Conservation (phyloP, 2,797 vertebrate species). For the Tinamus major region DNA sequence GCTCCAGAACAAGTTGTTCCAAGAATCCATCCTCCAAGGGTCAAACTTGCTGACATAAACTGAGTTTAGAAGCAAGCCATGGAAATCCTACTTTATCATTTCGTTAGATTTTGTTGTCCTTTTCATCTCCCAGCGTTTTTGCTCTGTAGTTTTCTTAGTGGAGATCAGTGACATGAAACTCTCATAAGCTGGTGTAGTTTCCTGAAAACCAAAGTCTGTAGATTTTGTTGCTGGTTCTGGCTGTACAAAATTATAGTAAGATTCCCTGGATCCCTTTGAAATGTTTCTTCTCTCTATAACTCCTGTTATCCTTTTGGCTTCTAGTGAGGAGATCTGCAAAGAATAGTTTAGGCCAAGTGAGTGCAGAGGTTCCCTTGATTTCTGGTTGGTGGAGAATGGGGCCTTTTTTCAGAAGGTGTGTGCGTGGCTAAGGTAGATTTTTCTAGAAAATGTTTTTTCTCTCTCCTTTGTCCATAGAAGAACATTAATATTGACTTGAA, state of each 20-base stretch:
- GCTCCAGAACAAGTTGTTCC: slow-evolving; percentile 46
- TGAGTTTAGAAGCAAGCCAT: slow-evolving; percentile 8
- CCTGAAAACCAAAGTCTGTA: not conserved
- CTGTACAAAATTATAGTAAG: not conserved
- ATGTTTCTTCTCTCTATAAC: not conserved
- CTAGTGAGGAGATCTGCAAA: not conserved
- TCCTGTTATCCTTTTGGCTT: not conserved
- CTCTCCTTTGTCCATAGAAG: not conserved
- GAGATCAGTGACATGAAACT: not conserved
- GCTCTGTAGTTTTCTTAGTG: not conserved
- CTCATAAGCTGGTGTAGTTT: not conserved
- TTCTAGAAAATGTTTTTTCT: not conserved
- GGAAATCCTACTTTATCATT: slow-evolving; percentile 30
- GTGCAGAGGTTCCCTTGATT: not conserved
- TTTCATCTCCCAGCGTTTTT: not conserved
- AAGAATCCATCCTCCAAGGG: slow-evolving; percentile 39
- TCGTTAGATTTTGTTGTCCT: not conserved
- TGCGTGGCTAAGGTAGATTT: not conserved
- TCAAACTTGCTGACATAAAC: slow-evolving; percentile 31
- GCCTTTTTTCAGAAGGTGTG: not conserved
- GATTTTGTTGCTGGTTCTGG: not conserved
- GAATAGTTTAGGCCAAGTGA: not conserved
- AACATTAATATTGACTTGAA: not conserved
- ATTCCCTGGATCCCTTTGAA: not conserved
- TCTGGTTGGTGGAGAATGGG: not conserved